These are phyloP conservation scores for Cheilosia variabilis DNA, from an alignment of 2,888 invertebrate species.

Conservation along the genomic window DNA sequence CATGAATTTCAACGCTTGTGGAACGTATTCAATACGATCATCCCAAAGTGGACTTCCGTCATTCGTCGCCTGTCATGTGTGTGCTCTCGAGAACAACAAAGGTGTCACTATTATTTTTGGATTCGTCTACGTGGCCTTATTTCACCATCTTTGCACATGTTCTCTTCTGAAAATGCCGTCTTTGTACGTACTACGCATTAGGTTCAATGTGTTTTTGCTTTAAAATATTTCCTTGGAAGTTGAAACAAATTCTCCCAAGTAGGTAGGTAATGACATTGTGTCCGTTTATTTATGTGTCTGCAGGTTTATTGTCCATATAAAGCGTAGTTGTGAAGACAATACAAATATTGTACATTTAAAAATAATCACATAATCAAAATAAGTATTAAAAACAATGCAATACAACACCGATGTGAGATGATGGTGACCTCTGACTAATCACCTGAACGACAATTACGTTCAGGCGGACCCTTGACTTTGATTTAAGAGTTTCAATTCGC, in stretches of 20 bases:
- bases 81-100: conserved; percentile 11
- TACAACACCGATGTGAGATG: conserved; percentile 22
- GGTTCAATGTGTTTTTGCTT: conserved; percentile 22
- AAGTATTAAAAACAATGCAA: conserved; percentile 11
- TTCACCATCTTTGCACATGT: conserved; percentile 32
- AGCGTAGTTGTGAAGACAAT: conserved; percentile 24
- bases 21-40: conserved; percentile 20
- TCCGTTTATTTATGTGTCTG: background rate
- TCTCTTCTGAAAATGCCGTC: background rate
- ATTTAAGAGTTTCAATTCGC: conserved; percentile 31
- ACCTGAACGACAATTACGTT: conserved; percentile 48
- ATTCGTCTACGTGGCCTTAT: conserved; percentile 21
- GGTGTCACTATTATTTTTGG: conserved; percentile 55
- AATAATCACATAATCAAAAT: conserved; percentile 6
- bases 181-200: conserved; percentile 42
- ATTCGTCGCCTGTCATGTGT: background rate
- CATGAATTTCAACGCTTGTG: conserved; percentile 7
- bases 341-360: background rate
- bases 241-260: too few relatives aligned
- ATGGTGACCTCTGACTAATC: conserved; percentile 60
- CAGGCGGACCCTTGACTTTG: conserved; percentile 50
- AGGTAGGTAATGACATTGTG: background rate
- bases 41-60: conserved; percentile 3
- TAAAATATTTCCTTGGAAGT: background rate
- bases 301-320: conserved; percentile 19